These are phyloP conservation scores for Aphrophora alni DNA, from an alignment of 2,888 invertebrate genomes.

Conservation along the genomic window DNA sequence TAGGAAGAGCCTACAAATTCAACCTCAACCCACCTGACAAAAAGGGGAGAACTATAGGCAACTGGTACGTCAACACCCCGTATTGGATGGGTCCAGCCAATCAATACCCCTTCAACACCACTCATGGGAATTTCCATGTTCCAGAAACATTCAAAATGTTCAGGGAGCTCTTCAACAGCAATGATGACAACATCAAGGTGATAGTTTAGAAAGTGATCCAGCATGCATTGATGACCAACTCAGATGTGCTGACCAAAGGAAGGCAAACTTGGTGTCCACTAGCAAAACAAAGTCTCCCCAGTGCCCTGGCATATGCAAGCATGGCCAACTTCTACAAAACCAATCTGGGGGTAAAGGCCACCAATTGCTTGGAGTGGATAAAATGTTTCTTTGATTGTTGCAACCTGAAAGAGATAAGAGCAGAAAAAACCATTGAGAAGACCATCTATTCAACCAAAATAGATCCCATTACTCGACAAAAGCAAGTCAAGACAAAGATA, in stretches of 20 bases:
- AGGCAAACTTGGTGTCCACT: constrained; percentile 48
- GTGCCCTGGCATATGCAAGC: constrained; percentile 47
- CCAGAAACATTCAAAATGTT: constrained; percentile 45
- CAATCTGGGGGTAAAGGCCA: constrained; percentile 28
- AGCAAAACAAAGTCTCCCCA: constrained; percentile 42
- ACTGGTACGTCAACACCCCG: not conserved
- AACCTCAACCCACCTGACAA: constrained; percentile 43
- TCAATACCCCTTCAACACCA: constrained; percentile 44
- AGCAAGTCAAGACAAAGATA: too few relatives aligned
- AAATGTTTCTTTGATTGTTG: not conserved
- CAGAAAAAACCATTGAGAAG: not conserved
- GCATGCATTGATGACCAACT: constrained; percentile 37
- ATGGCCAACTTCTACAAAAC: constrained; percentile 44
- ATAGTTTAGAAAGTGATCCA: constrained; percentile 30
- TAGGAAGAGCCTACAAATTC: constrained; percentile 46
- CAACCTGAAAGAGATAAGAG: not conserved
- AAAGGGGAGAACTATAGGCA: not conserved
- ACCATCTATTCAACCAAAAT: too few relatives aligned
- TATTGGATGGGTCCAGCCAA: not conserved
- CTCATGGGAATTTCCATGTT: constrained; percentile 48
- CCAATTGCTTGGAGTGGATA: constrained; percentile 12
- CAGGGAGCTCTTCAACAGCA: constrained; percentile 37
- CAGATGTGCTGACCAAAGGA: constrained; percentile 47
- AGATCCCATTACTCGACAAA: too few relatives aligned
- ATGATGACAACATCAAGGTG: constrained; percentile 33